Evolutionary conservation across 2,113 vertebrate genomes (phyloP), one percentile per base, ranked within the genome.

Genomic region (Bubo blakistoni): DNA sequence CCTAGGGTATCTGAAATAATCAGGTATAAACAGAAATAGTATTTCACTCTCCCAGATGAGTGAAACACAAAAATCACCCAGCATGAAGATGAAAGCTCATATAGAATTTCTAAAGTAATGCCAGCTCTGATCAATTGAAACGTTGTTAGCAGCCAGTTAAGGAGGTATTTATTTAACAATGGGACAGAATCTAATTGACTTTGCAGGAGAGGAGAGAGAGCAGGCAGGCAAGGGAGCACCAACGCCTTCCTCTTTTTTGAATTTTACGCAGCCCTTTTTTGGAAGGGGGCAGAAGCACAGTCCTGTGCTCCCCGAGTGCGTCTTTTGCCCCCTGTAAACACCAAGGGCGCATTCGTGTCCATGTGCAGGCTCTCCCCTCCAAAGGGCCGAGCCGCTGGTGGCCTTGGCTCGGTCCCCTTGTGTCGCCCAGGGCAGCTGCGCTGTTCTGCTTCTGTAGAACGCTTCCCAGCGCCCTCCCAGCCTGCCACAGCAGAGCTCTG

Each of bases 111-210:
- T 71, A 49, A 69, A 77, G 79, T 51, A 73, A 86, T 36, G 87
- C 44, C 79, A 72, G 72, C 46, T 86, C 87, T 92, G 92, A 95
- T 92, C 94, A 88, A 94, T 46, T 16, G 59, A 86, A 94, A 94
- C 11, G 20, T 16, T 62, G 74, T 79, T 79, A 83, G 88, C 85
- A 90, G 86, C 86, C 83, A 63, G 84, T 83, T 92, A 81, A 84
- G 69, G 78, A 90, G 65, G 69, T 81, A 83, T 81, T 92, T 95
- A 88, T 93, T 89, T 91, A 96, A 89, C 73, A 85, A 81, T 11
- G 16, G 57, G 72, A 86, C 46, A 85, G 76, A 91, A 96, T 86
- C 65, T 86, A 88, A 90, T 82, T 90, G 89, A 87, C 77, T 81
- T 81, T 82, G 55, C 49, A 51, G 36, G 58, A 71, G 26, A 88